Conservation (phyloP, 2,888 invertebrate species). For the Chrysina gloriosa region DNA sequence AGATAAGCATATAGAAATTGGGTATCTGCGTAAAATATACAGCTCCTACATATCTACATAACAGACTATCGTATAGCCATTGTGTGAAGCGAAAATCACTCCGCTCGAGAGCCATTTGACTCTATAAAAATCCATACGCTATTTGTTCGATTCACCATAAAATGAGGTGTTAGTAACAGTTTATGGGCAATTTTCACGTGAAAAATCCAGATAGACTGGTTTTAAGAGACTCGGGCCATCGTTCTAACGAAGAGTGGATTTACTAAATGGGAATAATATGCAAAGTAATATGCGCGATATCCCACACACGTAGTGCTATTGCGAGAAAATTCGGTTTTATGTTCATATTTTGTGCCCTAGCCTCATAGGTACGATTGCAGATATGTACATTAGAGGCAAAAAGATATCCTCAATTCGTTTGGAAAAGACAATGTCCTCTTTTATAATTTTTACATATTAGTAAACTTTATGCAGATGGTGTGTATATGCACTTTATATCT, state of each 20-base stretch:
- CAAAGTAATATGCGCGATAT: slow-evolving; percentile 6
- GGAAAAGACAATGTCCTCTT: no score
- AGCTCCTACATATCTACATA: not conserved
- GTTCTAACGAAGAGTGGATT: not conserved
- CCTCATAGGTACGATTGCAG: not conserved
- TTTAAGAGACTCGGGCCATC: not conserved
- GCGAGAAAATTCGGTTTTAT: slow-evolving; percentile 16
- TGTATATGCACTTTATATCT: not conserved
- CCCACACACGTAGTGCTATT: slow-evolving; percentile 18
- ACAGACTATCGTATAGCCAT: not conserved
- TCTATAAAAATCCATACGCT: not conserved
- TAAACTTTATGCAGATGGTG: not conserved
- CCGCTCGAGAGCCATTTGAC: not conserved
- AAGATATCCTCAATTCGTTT: no score
- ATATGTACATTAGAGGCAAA: not conserved
- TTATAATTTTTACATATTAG: no score
- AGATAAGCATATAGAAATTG: not conserved
- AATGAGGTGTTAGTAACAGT: slow-evolving; percentile 10
- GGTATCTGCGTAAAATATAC: not conserved
- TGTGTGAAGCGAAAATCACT: not conserved
- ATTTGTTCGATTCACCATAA: slow-evolving; percentile 8
- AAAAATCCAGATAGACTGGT: slow-evolving; percentile 6
- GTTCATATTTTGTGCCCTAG: not conserved
- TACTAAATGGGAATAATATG: slow-evolving; percentile 24
- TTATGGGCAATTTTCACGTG: slow-evolving; percentile 10